Evolutionary conservation across 2,113 vertebrate species (phyloP).

Genomic region (Argyrosomus japonicus): DNA sequence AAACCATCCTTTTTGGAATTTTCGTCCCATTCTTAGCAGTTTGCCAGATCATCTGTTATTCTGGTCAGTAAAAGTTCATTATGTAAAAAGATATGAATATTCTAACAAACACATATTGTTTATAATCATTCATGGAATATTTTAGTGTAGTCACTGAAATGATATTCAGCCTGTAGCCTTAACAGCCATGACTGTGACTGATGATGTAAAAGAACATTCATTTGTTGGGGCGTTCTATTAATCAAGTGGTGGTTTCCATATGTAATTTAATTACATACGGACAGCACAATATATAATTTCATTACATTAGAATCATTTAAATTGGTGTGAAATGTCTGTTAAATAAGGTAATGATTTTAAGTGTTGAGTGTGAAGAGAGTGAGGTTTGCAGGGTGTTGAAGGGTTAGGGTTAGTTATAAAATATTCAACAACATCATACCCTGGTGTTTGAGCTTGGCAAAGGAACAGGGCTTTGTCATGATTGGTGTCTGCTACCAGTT

Average conservation of each 20-base stretch:
- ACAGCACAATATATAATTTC: background rate
- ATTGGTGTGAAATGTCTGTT: background rate
- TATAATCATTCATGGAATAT: background rate
- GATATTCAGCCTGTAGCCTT: background rate
- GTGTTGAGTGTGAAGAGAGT: background rate
- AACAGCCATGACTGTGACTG: background rate
- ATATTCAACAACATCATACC: background rate
- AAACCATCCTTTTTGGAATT: constrained; percentile 31
- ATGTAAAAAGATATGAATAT: background rate
- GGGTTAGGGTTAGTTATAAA: too few species aligned
- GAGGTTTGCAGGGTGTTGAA: too few species aligned
- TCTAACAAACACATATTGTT: background rate
- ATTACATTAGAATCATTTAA: background rate
- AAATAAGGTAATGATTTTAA: background rate
- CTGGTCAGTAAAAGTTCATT: background rate
- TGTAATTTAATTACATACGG: background rate
- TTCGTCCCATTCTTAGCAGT: background rate
- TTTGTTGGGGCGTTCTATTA: background rate
- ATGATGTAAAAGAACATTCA: background rate
- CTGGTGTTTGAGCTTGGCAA: background rate
- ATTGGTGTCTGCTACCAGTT: background rate
- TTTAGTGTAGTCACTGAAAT: background rate
- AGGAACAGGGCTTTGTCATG: background rate
- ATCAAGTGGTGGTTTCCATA: background rate
- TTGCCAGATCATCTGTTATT: background rate